These are phyloP conservation scores for Lucinisca nassula DNA, from an alignment of 2,888 invertebrate genomes.

Conservation along the genomic window DNA sequence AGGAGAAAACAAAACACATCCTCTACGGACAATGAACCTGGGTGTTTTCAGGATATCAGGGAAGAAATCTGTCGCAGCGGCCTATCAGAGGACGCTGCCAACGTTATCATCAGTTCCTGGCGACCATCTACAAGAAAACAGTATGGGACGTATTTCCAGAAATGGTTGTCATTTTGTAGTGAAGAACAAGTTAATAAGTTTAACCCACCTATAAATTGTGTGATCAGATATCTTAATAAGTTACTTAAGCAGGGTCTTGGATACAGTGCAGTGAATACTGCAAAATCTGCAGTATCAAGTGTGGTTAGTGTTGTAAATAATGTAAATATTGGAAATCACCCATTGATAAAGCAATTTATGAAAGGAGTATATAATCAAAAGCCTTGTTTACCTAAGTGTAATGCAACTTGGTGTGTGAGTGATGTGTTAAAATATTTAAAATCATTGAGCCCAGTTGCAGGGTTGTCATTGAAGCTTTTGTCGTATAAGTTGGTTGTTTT, in stretches of 20 bases:
- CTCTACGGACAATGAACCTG: no score
- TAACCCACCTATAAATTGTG: not conserved
- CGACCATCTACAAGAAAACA: constrained; percentile 32
- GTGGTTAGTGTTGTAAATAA: not conserved
- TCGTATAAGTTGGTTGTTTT: not conserved
- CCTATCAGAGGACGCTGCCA: no score
- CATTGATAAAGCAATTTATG: not conserved
- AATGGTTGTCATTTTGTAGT: constrained; percentile 54
- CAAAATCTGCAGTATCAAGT: not conserved
- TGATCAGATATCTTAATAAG: not conserved
- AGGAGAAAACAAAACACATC: no score
- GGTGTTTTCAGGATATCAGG: not conserved
- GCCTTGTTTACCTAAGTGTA: not conserved
- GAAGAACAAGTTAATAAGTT: constrained; percentile 3
- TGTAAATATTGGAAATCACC: not conserved
- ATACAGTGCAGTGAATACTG: constrained; percentile 9
- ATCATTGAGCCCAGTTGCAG: no score
- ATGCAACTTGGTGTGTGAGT: not conserved
- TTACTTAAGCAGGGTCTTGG: not conserved
- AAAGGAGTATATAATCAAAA: not conserved
- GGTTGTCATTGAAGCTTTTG: not conserved
- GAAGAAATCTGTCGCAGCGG: constrained; percentile 4
- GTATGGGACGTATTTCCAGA: constrained; percentile 35
- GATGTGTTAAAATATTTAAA: not conserved
- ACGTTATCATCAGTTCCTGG: constrained; percentile 51